phyloP scores from a whole-genome alignment of 2,113 vertebrate species.

The Elephas maximus region DNA sequence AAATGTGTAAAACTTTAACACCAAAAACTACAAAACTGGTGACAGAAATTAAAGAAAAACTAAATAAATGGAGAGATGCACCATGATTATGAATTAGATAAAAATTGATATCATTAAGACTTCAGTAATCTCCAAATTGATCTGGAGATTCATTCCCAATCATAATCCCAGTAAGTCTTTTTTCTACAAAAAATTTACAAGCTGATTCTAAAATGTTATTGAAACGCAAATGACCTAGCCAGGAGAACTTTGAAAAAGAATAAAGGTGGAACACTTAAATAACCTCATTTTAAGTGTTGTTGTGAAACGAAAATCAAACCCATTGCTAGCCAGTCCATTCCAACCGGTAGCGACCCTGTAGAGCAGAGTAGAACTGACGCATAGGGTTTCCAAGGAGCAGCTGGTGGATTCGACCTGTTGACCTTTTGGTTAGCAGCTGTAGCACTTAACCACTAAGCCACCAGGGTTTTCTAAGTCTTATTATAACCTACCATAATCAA shows the following conservation, averaged over 20 bases:
- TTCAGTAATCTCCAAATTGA: not conserved
- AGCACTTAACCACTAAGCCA: too few species aligned
- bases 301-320: too few species aligned
- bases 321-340: too few species aligned
- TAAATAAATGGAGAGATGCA: not conserved
- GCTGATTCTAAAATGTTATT: not conserved
- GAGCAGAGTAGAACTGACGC: too few species aligned
- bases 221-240: not conserved
- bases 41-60: not conserved
- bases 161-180: not conserved
- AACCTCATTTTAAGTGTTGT: not conserved
- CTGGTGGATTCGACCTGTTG: too few species aligned
- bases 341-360: too few species aligned
- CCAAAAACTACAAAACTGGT: not conserved
- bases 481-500: not conserved
- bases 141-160: not conserved
- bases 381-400: too few species aligned
- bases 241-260: constrained; percentile 6
- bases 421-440: too few species aligned
- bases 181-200: not conserved
- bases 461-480: not conserved
- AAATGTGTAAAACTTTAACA: not conserved
- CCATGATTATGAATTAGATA: not conserved
- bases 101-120: not conserved
- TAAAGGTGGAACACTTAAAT: not conserved